Conservation (phyloP, 2,888 invertebrate genomes). For the Argyra leucocephala region DNA sequence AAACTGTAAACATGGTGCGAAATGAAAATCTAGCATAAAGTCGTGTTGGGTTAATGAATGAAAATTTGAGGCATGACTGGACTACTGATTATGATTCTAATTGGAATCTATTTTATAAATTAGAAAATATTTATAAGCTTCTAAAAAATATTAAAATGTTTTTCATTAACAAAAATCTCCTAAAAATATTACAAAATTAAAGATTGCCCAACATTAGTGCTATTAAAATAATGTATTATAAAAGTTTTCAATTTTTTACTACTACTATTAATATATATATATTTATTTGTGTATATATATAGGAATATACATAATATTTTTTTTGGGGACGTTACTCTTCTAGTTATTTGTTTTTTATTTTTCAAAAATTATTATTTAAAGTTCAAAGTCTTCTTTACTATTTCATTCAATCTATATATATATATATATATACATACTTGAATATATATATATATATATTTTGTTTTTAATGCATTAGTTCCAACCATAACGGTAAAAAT, state of each 20-base stretch:
- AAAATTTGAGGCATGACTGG: no score
- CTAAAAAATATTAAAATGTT: no score
- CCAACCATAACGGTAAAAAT: not conserved
- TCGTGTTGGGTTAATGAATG: no score
- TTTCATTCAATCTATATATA: not conserved
- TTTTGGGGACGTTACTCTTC: not conserved
- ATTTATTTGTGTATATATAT: not conserved
- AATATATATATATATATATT: not conserved
- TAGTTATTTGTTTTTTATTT: conserved; percentile 2
- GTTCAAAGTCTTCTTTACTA: conserved; percentile 6
- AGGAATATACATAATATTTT: not conserved
- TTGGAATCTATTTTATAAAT: no score
- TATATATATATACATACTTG: not conserved
- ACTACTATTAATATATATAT: not conserved
- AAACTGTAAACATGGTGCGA: no score
- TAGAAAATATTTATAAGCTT: no score
- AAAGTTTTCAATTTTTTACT: not conserved
- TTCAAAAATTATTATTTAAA: not conserved
- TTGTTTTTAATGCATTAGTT: not conserved
- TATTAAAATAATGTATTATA: not conserved
- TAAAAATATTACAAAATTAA: not conserved
- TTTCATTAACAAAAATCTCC: no score
- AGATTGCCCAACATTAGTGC: not conserved
- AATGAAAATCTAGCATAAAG: no score
- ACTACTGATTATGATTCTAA: no score